Conservation (phyloP, 2,113 vertebrate species). For the Clarias batrachus region DNA sequence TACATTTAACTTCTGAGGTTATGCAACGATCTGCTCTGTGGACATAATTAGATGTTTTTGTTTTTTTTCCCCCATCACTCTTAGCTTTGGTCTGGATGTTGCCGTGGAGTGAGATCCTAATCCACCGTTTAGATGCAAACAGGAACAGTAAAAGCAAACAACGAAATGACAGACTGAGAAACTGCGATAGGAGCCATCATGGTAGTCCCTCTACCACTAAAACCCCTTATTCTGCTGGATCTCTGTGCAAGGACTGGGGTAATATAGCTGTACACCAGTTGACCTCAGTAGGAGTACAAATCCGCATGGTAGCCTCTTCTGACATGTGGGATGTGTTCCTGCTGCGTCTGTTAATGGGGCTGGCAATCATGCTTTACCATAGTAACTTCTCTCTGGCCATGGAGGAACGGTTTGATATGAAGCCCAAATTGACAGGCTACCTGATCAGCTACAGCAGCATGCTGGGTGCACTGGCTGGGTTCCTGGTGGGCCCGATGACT, state of each 20-base stretch:
- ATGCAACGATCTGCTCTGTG: neutral
- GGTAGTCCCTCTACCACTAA: neutral
- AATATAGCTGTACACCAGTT: slow-evolving; percentile 62
- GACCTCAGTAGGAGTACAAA: slow-evolving; percentile 71
- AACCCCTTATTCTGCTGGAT: slow-evolving; percentile 5
- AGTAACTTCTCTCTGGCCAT: slow-evolving; percentile 92
- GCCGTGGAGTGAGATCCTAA: slow-evolving; percentile 73
- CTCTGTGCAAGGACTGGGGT: slow-evolving; percentile 10
- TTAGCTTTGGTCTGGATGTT: slow-evolving; percentile 87
- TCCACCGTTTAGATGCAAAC: slow-evolving; percentile 48
- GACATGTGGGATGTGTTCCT: slow-evolving; percentile 89
- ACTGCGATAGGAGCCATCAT: slow-evolving; percentile 54
- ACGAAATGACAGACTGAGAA: slow-evolving; percentile 52
- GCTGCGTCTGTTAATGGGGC: slow-evolving; percentile 85
- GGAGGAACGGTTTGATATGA: slow-evolving; percentile 88
- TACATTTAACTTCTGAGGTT: neutral
- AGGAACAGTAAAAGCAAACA: slow-evolving; percentile 40
- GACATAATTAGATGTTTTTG: neutral
- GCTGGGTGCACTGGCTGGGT: slow-evolving; percentile 84
- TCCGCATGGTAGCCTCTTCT: slow-evolving; percentile 76
- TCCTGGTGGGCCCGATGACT: slow-evolving; percentile 82
- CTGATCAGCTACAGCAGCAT: slow-evolving; percentile 89
- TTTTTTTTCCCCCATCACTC: slow-evolving; percentile 15
- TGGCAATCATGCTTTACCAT: slow-evolving; percentile 88
- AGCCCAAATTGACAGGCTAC: slow-evolving; percentile 83